A percentile compares a stretch with the other conserved stretches of the same genome.
phyloP scores from a whole-genome alignment of 2,113 vertebrate species.

The Hippocampus guttulatus region DNA sequence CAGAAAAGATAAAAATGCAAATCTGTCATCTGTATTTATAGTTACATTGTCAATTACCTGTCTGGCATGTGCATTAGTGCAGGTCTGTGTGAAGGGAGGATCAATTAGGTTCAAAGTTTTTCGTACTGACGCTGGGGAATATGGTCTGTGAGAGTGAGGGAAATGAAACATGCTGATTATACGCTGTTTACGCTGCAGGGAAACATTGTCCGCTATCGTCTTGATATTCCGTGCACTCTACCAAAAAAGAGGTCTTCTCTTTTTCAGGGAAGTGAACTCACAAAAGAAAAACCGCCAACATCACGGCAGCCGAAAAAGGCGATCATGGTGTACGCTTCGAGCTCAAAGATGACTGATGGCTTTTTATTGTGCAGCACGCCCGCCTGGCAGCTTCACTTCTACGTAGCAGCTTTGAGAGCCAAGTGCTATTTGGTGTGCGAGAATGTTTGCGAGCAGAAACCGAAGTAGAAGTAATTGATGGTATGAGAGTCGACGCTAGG shows the following conservation, averaged over 20 bases:
- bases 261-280: background rate
- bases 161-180: background rate
- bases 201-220: background rate
- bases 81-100: background rate
- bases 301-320: slow-evolving; percentile 2
- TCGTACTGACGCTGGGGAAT: background rate
- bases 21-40: background rate
- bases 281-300: background rate
- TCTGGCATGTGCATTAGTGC: background rate
- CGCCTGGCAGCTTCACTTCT: slow-evolving; percentile 20
- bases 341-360: slow-evolving; percentile 33
- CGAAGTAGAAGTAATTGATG: background rate
- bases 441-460: background rate
- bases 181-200: background rate
- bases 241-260: background rate
- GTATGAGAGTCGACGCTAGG: background rate
- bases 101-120: background rate
- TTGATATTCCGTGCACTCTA: background rate
- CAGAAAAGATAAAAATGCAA: background rate
- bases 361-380: slow-evolving; percentile 9
- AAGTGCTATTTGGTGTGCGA: slow-evolving; percentile 14
- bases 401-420: slow-evolving; percentile 12
- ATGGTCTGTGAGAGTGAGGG: background rate
- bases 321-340: slow-evolving; percentile 17
- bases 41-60: background rate